Conservation (phyloP, 2,113 vertebrate species). For the Apteryx owenii region DNA sequence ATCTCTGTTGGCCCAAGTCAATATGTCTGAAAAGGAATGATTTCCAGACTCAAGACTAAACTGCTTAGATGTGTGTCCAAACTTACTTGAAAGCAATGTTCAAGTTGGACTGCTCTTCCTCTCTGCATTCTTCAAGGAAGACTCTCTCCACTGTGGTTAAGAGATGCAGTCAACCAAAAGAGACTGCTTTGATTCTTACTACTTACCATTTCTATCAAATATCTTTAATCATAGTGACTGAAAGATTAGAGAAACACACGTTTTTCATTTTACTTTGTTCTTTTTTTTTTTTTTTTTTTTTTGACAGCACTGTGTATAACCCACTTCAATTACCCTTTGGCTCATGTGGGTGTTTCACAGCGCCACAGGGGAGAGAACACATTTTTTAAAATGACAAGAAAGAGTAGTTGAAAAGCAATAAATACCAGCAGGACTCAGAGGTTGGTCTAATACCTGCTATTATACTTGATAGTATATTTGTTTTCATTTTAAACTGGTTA, state of each 20-base stretch:
- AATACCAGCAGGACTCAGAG: background rate
- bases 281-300: background rate
- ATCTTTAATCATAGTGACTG: background rate
- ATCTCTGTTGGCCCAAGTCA: background rate
- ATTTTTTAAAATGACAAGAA: background rate
- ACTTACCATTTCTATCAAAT: background rate
- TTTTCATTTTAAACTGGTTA: background rate
- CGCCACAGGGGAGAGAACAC: background rate
- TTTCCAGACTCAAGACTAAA: background rate
- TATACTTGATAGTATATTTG: background rate
- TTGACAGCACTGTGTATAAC: background rate
- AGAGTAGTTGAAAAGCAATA: background rate
- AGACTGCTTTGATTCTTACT: background rate
- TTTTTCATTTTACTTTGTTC: background rate
- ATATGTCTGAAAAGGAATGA: background rate
- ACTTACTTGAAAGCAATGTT: background rate
- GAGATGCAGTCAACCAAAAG: background rate
- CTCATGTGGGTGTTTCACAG: background rate
- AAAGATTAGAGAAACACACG: background rate
- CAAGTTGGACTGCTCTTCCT: background rate
- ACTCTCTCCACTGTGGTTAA: background rate
- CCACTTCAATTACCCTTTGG: background rate
- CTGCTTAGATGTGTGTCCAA: background rate
- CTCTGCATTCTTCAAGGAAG: background rate
- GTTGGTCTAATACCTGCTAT: rapidly evolving